Conservation (phyloP, 2,113 vertebrate genomes). For the Gadus macrocephalus region DNA sequence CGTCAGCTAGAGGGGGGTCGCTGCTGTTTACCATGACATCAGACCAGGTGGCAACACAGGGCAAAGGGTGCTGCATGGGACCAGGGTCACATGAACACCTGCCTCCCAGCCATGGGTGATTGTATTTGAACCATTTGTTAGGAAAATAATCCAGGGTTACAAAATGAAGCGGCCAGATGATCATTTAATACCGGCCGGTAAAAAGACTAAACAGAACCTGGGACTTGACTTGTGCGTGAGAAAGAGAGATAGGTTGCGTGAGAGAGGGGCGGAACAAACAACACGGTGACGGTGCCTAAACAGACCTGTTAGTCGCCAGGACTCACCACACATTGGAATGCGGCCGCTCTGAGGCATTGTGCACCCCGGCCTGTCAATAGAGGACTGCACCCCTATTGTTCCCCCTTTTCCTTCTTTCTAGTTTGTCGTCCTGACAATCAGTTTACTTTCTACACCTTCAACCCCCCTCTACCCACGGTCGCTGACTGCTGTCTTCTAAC, state of each 20-base stretch:
- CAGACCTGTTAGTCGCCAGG: slow-evolving; percentile 23
- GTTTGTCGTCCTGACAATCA: slow-evolving; percentile 7
- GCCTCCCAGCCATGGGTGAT: no score
- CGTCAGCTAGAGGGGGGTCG: slow-evolving; percentile 24
- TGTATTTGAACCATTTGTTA: no score
- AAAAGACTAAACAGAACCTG: no score
- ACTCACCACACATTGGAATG: slow-evolving; percentile 36
- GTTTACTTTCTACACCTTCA: slow-evolving; percentile 16
- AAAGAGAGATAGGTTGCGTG: no score
- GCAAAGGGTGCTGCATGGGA: slow-evolving; percentile 10
- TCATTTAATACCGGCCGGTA: no score
- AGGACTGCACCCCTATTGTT: neutral
- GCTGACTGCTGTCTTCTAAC: neutral
- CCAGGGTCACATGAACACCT: no score
- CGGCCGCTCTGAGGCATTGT: slow-evolving; percentile 20
- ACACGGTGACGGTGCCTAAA: neutral
- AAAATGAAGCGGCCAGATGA: no score
- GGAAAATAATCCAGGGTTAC: no score
- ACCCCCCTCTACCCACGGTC: neutral
- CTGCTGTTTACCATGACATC: slow-evolving; percentile 27
- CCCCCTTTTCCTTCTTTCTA: slow-evolving; percentile 15
- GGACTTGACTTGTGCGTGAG: no score
- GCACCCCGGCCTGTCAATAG: slow-evolving; percentile 13
- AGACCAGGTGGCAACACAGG: neutral
- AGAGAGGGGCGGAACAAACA: slow-evolving; percentile 1